Percentiles rank a stretch among this genome's conserved stretches.
Conservation (phyloP, 1,140 invertebrate genomes). For the Lethrus apterus region DNA sequence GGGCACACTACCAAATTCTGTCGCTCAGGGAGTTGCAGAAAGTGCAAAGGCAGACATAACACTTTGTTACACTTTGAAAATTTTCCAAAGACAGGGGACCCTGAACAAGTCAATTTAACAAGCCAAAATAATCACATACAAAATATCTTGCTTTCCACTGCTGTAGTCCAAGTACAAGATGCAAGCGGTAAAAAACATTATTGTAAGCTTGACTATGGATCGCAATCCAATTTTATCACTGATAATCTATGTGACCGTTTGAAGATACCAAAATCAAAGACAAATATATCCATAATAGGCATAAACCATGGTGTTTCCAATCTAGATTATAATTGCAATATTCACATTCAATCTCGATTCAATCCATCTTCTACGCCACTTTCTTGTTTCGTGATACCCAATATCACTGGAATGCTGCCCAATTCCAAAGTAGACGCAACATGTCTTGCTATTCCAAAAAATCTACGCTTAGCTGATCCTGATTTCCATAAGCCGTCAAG, state of each 20-base stretch:
- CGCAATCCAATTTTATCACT: slow-evolving; percentile 8
- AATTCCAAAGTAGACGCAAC: not conserved
- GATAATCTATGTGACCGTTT: not conserved
- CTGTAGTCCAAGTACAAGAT: too few species aligned
- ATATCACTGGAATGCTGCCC: slow-evolving; percentile 3
- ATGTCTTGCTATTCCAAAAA: slow-evolving; percentile 4
- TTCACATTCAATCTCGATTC: not conserved
- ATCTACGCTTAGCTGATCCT: slow-evolving; percentile 18
- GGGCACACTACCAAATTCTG: not conserved
- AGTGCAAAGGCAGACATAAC: not conserved
- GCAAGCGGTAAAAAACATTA: too few species aligned
- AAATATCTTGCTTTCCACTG: too few species aligned
- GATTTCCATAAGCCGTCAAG: slow-evolving; percentile 8
- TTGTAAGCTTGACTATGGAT: slow-evolving; percentile 6
- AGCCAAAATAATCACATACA: too few species aligned
- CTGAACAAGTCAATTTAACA: too few species aligned
- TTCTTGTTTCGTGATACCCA: not conserved
- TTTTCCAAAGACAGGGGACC: not conserved
- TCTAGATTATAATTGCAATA: not conserved
- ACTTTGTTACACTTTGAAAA: slow-evolving; percentile 1
- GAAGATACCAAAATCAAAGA: not conserved
- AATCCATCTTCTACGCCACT: not conserved
- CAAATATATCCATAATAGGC: not conserved
- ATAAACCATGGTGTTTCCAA: slow-evolving; percentile 1
- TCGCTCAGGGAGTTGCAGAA: not conserved